A percentile compares a stretch with the other conserved stretches of the same genome.
These are phyloP conservation scores for Lemur catta DNA, from an alignment of 2,797 vertebrate species.

Conservation along the genomic window DNA sequence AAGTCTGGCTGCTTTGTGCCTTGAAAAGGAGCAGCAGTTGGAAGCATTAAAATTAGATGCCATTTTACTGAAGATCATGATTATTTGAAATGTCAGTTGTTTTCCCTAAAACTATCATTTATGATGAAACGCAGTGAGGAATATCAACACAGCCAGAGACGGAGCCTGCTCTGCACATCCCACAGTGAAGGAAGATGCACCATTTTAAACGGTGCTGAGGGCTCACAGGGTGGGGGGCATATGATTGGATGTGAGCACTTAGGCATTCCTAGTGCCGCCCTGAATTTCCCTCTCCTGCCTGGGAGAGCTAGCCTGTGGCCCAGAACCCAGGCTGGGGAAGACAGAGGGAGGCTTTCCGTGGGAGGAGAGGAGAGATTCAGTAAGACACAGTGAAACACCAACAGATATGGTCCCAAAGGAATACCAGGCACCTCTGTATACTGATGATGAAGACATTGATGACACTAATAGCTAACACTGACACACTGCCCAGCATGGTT, in stretches of 20 bases:
- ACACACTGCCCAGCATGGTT: background rate
- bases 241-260: background rate
- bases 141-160: background rate
- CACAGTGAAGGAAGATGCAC: background rate
- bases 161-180: background rate
- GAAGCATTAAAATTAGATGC: constrained; percentile 83
- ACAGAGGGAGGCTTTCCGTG: background rate
- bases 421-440: rapidly evolving
- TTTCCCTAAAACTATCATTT: constrained; percentile 80
- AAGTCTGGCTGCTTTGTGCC: constrained; percentile 76
- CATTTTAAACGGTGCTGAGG: background rate
- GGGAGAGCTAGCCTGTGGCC: background rate
- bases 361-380: background rate
- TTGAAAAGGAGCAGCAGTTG: constrained; percentile 78
- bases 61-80: constrained; percentile 82
- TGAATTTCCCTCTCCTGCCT: background rate
- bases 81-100: constrained; percentile 82
- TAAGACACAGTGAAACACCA: background rate
- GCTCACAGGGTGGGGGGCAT: background rate
- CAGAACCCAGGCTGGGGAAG: background rate
- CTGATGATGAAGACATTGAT: too few species aligned
- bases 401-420: background rate
- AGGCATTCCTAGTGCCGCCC: background rate
- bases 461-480: background rate
- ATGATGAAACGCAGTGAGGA: constrained; percentile 55